phyloP scores from a whole-genome alignment of 2,113 vertebrate species.

The Hyperoodon ampullatus region DNA sequence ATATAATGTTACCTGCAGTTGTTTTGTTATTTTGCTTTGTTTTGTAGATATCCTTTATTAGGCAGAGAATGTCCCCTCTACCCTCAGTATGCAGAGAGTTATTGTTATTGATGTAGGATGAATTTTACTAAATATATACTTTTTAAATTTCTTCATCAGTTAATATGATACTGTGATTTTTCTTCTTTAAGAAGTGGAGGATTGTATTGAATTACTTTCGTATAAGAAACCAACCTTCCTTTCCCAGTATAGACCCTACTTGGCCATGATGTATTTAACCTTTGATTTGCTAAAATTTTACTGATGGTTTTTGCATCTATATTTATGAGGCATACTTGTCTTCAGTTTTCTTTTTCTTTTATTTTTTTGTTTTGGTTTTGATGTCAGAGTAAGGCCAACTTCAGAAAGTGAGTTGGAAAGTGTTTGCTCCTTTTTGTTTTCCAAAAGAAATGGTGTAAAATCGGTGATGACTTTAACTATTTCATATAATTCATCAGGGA shows the following conservation, averaged over 20 bases:
- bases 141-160: neutral
- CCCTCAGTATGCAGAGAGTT: neutral
- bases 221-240: neutral
- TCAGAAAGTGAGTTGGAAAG: neutral
- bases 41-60: neutral
- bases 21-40: neutral
- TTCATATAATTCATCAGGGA: neutral
- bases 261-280: neutral
- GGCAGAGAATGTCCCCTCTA: neutral
- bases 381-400: neutral
- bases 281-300: neutral
- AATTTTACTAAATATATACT: neutral
- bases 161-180: neutral
- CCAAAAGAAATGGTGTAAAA: neutral
- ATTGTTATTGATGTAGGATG: neutral
- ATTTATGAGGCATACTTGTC: no score
- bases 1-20: neutral
- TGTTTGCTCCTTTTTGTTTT: neutral
- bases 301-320: no score
- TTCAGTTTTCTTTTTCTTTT: neutral
- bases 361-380: neutral
- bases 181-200: neutral
- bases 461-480: neutral
- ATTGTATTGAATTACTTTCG: neutral
- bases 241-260: neutral